A percentile compares a stretch with the other conserved stretches of the same genome.
Evolutionary conservation across 2,113 vertebrate genomes (phyloP).

Genomic region (Macquaria australasica): DNA sequence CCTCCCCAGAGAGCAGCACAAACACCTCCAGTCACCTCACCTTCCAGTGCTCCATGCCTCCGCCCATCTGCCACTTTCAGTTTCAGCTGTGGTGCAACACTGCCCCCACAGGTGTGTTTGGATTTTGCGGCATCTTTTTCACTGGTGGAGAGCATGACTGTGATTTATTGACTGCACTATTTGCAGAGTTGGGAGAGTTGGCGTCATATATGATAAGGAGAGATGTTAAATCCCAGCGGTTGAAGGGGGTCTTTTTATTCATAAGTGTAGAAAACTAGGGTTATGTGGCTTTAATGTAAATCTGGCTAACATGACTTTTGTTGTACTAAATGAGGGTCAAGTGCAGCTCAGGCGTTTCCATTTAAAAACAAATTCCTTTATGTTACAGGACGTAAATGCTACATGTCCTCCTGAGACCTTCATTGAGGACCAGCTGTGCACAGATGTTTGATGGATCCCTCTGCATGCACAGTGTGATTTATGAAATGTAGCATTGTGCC

Average conservation of each 20-base stretch:
- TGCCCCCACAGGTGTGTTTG: slow-evolving; percentile 57
- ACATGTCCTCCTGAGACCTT: neutral
- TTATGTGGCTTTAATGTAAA: neutral
- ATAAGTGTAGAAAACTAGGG: neutral
- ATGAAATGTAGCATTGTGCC: slow-evolving; percentile 5
- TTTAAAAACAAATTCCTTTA: neutral
- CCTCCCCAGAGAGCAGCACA: slow-evolving; percentile 55
- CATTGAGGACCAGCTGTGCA: neutral
- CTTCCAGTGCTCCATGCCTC: slow-evolving; percentile 28
- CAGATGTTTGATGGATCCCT: slow-evolving; percentile 3
- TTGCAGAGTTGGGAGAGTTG: neutral
- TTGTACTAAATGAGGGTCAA: neutral
- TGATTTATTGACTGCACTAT: slow-evolving; percentile 23
- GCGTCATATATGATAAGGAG: neutral
- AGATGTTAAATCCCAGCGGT: neutral
- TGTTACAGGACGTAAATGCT: neutral
- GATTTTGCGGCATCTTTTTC: neutral
- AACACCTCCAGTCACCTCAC: slow-evolving; percentile 54
- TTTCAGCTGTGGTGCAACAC: slow-evolving; percentile 40
- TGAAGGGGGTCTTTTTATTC: neutral
- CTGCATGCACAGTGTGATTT: neutral
- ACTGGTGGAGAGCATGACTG: neutral
- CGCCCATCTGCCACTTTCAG: neutral
- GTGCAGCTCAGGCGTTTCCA: neutral
- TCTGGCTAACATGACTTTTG: neutral